Conservation (phyloP, 2,113 vertebrate species). For the Cinclus mexicanus region DNA sequence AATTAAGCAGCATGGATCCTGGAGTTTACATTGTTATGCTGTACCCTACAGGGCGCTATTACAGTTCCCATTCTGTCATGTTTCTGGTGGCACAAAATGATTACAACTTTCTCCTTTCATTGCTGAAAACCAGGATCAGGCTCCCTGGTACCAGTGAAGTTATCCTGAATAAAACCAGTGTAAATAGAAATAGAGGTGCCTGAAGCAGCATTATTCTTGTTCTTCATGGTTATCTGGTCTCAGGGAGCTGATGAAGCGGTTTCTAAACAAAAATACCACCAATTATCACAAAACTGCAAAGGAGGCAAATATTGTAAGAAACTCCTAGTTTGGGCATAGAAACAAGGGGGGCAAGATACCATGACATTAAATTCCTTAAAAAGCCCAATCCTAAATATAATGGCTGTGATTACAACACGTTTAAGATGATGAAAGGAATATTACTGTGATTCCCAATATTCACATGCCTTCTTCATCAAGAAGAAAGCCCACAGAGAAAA, state of each 20-base stretch:
- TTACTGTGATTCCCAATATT: not conserved
- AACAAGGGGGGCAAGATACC: not conserved
- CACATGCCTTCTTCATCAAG: not conserved
- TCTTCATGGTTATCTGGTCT: not conserved
- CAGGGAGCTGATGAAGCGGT: not conserved
- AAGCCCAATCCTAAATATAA: not conserved
- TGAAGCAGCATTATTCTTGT: not conserved
- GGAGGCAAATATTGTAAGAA: not conserved
- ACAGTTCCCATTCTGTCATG: not conserved
- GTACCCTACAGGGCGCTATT: not conserved
- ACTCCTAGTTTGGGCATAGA: not conserved
- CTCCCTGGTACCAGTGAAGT: not conserved
- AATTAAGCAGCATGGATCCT: not conserved
- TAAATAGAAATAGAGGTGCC: not conserved
- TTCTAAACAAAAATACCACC: not conserved
- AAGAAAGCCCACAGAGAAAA: conserved; percentile 2
- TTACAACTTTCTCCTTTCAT: not conserved
- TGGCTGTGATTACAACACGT: not conserved
- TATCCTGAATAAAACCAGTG: not conserved
- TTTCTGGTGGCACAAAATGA: not conserved
- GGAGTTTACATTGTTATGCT: not conserved
- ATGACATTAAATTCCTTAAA: not conserved
- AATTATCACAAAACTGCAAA: not conserved
- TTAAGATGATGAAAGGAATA: not conserved
- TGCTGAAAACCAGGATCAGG: not conserved